These are phyloP conservation scores for Enteromius viviparus DNA, from an alignment of 2,797 vertebrate species.

Conservation along the genomic window DNA sequence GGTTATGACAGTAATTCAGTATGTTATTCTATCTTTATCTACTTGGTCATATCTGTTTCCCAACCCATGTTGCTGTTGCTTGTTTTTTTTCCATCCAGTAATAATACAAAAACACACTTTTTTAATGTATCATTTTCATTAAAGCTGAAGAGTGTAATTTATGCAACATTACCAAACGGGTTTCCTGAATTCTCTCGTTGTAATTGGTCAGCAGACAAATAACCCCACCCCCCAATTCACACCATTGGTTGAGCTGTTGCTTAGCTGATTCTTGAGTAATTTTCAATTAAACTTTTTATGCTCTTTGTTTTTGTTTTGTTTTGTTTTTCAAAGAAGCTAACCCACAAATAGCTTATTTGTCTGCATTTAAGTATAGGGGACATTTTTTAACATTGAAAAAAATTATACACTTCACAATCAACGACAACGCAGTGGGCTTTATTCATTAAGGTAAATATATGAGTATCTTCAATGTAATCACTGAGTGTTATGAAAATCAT, in stretches of 20 bases:
- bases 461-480: no score
- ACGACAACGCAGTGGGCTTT: not conserved
- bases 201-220: not conserved
- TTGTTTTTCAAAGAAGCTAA: not conserved
- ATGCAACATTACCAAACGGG: not conserved
- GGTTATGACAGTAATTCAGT: not conserved
- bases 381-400: not conserved
- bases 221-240: not conserved
- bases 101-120: not conserved
- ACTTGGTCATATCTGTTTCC: not conserved
- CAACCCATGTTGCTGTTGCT: not conserved
- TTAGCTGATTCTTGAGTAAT: not conserved
- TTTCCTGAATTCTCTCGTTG: not conserved
- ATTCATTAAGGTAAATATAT: not conserved
- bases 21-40: not conserved
- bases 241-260: slow-evolving; percentile 10
- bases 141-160: not conserved
- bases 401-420: not conserved
- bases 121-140: not conserved
- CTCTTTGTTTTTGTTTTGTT: not conserved
- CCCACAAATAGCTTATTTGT: not conserved
- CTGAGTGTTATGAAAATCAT: not conserved
- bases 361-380: not conserved
- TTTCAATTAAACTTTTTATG: not conserved
- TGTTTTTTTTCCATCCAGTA: not conserved